phyloP scores from a whole-genome alignment of 2,797 vertebrate genomes.

The Threskiornis aethiopicus region DNA sequence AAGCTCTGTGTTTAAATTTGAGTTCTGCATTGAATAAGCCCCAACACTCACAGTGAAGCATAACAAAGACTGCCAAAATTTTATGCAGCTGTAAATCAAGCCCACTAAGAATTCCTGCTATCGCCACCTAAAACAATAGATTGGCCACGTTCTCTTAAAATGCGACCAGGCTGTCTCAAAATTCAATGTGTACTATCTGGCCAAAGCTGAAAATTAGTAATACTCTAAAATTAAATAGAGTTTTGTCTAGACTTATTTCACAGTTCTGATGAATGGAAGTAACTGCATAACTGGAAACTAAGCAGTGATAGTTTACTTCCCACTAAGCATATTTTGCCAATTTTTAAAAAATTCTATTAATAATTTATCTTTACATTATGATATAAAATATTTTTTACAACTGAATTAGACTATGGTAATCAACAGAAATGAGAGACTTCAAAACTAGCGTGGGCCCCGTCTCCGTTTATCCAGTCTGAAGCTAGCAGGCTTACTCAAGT shows the following conservation, averaged over 20 bases:
- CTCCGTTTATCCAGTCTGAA: not conserved
- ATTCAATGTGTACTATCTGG: not conserved
- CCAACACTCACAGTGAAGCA: not conserved
- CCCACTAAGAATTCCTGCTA: not conserved
- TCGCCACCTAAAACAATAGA: not conserved
- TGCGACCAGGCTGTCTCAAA: not conserved
- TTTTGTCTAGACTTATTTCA: not conserved
- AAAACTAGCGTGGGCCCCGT: not conserved
- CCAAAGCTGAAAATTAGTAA: not conserved
- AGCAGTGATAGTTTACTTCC: not conserved
- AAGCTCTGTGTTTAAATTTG: not conserved
- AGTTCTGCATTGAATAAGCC: not conserved
- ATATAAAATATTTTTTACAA: not conserved
- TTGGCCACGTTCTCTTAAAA: not conserved
- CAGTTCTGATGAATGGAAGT: not conserved
- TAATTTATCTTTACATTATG: not conserved
- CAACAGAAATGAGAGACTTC: not conserved
- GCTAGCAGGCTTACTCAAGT: not conserved
- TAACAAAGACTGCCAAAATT: not conserved
- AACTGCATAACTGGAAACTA: not conserved
- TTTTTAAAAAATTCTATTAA: not conserved
- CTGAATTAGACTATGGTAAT: not conserved
- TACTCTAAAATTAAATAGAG: not conserved
- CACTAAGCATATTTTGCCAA: not conserved
- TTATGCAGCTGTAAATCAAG: not conserved